Evolutionary conservation across 2,888 invertebrate species (phyloP).

Genomic region (Diaphora mendica): DNA sequence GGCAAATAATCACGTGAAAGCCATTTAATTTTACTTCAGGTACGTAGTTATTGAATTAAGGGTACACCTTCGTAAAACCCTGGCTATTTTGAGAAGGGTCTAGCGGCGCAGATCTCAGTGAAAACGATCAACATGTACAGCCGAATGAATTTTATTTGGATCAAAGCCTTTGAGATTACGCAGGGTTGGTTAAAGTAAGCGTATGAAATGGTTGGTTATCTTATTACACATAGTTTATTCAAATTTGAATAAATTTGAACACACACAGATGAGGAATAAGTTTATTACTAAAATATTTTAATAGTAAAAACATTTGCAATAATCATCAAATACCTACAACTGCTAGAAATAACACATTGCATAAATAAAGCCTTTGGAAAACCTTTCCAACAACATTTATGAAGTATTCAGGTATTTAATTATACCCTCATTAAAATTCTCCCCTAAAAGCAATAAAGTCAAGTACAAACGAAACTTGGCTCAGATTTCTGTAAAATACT

Average conservation of each 20-base stretch:
- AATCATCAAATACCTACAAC: not conserved
- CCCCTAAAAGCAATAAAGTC: not conserved
- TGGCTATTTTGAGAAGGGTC: conserved; percentile 14
- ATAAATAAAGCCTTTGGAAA: not conserved
- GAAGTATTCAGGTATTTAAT: not conserved
- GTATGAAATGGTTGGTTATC: not conserved
- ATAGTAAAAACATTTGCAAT: not conserved
- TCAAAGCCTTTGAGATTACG: conserved; percentile 35
- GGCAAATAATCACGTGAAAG: conserved; percentile 11
- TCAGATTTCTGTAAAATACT: not conserved
- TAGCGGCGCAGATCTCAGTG: conserved; percentile 12
- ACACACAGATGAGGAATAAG: not conserved
- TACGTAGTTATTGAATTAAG: conserved; percentile 14
- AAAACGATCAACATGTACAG: conserved; percentile 28
- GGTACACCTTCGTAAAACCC: conserved; percentile 6
- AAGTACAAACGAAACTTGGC: not conserved
- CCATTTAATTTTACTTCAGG: conserved; percentile 9
- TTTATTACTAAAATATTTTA: not conserved
- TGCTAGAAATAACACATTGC: not conserved
- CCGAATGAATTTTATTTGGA: conserved; percentile 37
- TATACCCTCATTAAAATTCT: not conserved
- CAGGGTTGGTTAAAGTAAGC: conserved; percentile 17
- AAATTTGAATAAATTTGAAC: not conserved
- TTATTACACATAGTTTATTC: not conserved
- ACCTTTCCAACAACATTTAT: not conserved